These are phyloP conservation scores for Myxocyprinus asiaticus DNA, from an alignment of 2,113 vertebrate genomes.

Conservation along the genomic window DNA sequence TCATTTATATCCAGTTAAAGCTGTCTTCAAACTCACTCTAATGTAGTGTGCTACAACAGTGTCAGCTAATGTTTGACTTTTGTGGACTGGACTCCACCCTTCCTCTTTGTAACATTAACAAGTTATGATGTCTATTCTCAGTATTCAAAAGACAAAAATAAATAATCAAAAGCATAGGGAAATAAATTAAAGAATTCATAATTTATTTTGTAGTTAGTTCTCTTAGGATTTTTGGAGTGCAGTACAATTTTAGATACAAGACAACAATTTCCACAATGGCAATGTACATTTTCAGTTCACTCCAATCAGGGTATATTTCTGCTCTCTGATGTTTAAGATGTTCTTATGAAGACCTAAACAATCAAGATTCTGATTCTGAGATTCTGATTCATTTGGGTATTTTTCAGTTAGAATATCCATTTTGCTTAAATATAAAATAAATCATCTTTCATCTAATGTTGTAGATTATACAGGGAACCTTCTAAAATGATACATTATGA, in stretches of 20 bases:
- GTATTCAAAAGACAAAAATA: neutral
- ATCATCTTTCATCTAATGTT: too few relatives aligned
- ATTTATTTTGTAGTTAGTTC: neutral
- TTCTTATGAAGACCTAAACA: neutral
- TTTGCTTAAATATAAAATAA: too few relatives aligned
- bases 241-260: neutral
- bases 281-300: neutral
- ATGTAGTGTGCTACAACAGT: neutral
- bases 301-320: neutral
- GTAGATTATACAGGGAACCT: too few relatives aligned
- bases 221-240: neutral
- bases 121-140: neutral
- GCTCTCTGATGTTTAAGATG: neutral
- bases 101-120: neutral
- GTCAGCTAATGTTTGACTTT: neutral
- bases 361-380: neutral
- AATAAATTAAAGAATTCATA: constrained; percentile 12
- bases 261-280: neutral
- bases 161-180: neutral
- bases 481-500: too few relatives aligned
- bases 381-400: too few relatives aligned
- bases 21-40: neutral
- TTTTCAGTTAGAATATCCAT: too few relatives aligned
- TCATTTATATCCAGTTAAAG: neutral
- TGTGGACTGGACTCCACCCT: neutral